Evolutionary conservation across 2,888 invertebrate species (phyloP).

Genomic region (Stenoptilia bipunctidactyla): DNA sequence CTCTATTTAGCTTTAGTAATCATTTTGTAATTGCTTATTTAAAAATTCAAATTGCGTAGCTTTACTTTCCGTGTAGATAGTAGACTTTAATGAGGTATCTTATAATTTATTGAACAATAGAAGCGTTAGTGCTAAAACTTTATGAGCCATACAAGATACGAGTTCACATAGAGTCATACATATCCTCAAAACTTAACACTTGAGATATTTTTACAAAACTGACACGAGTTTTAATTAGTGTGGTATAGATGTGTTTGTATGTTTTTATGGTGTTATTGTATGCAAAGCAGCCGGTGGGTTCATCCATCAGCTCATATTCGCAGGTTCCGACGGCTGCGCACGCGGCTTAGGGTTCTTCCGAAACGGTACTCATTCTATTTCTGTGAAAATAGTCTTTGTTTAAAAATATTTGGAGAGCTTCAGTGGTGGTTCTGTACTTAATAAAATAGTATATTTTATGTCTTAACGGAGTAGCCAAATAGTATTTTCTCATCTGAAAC

Average conservation of each 20-base stretch:
- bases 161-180: slow-evolving; percentile 26
- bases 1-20: too few species aligned
- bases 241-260: slow-evolving; percentile 49
- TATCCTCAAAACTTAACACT: slow-evolving; percentile 36
- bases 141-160: not conserved
- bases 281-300: slow-evolving; percentile 53
- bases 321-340: slow-evolving; percentile 34
- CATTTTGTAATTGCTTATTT: too few species aligned
- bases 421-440: too few species aligned
- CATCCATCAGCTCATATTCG: slow-evolving; percentile 67
- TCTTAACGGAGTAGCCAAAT: too few species aligned
- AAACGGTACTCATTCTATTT: slow-evolving; percentile 24
- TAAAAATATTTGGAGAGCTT: too few species aligned
- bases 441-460: too few species aligned
- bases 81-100: too few species aligned
- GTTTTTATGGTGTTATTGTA: slow-evolving; percentile 56
- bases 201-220: slow-evolving; percentile 45
- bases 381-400: slow-evolving; percentile 17
- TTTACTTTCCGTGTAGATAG: too few species aligned
- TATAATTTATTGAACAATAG: too few species aligned
- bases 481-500: too few species aligned
- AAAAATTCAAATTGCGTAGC: too few species aligned
- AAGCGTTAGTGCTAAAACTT: not conserved
- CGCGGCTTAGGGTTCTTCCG: too few species aligned
- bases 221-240: slow-evolving; percentile 55